Evolutionary conservation across 2,113 vertebrate genomes (phyloP), one percentile per base, ranked within the genome.

Genomic region (Oncorhynchus tshawytscha): DNA sequence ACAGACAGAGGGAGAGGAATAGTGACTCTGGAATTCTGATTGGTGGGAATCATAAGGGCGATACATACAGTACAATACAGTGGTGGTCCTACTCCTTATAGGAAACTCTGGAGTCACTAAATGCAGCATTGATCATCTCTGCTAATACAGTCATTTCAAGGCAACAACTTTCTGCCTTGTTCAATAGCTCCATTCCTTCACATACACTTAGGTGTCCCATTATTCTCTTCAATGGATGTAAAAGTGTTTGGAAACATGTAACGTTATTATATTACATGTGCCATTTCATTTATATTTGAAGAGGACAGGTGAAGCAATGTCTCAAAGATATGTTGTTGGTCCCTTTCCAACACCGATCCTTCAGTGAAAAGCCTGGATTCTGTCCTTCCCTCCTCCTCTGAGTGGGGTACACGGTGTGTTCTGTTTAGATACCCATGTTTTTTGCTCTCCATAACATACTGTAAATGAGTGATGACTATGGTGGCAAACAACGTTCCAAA

Each of bases 291-390:
- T 15, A 75, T 83, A 51, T 51, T 87, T 86, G 70, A 11, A 82
- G 62, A 78, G 78, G 72, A 81, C 62, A 0, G 84, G 78, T 64
- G 70, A 82, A 84, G 78, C 74, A 68, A 13, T 80, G 82, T 78
- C 57, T 79, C 78, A 54, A 71, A 84, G 83, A 79, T 74, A 86
- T 84, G 78, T 85, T 69, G 54, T 77, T 72, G 45, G 69, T 82
- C 69, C 16, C 34, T 31, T 82, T 80, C 78, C 82, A 87, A 80
- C 72, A 84, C 73, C 73, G 79, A 75, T 77, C 64, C 62, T 70
- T 51, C 78, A 68, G 59, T 62, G 45, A 81, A 78, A 82, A 80
- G 15, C 51, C 25, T 27, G 18, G 13, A n/a, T 34, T 67, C 31
- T 60, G 77, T 76, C 45, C 66, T 75, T 72, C 16, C 39, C 39